Evolutionary conservation across 2,888 invertebrate species (phyloP), one percentile per base, ranked within the genome.

Genomic region (Polydrusus cervinus): DNA sequence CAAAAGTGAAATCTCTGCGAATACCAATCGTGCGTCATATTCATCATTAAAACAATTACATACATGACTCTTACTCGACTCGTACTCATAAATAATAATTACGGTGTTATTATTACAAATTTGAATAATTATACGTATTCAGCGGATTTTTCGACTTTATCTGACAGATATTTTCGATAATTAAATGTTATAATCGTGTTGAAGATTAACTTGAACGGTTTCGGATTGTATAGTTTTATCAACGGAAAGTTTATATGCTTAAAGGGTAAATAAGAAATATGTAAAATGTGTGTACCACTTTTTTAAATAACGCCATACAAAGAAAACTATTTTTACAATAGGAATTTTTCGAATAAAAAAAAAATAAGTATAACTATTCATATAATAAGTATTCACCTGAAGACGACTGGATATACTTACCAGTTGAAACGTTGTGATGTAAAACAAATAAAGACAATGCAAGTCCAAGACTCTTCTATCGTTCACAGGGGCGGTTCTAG

Each of bases 101-200:
- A 72, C 57, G 47, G 71, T 38, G 57, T 62, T 55, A 55, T 64
- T 49, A 62, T 62, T 71, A 62, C 64, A 71, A 66, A 72, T 72
- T 72, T 72, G 57, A 72, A 72, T 72, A 72, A 72, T 72, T 72
- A 66, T 47, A 65, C 71, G 55, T 66, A 60, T 72, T 66, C 65
- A 57, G 66, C 45, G 57, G 53, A 66, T 72, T 72, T 72, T 72
- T 57, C 11, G 57, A 18, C 71, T 45, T 62, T 72, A 72, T 62
- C 62, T 62, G 62, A 47, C 62, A 47, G 47, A 62, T 62, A 62
- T 62, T 62, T 61, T 62, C 57, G 38, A 60, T 60, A 60, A 60
- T 60, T 60, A 60, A 60, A 60, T 60, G 38, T 38, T 38, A 60
- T 60, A 60, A 38, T 60, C 57, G 57, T 60, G 57, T 16, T 38